These are phyloP conservation scores for Anguilla marmorata DNA, from an alignment of 2,797 vertebrate species.

Conservation along the genomic window DNA sequence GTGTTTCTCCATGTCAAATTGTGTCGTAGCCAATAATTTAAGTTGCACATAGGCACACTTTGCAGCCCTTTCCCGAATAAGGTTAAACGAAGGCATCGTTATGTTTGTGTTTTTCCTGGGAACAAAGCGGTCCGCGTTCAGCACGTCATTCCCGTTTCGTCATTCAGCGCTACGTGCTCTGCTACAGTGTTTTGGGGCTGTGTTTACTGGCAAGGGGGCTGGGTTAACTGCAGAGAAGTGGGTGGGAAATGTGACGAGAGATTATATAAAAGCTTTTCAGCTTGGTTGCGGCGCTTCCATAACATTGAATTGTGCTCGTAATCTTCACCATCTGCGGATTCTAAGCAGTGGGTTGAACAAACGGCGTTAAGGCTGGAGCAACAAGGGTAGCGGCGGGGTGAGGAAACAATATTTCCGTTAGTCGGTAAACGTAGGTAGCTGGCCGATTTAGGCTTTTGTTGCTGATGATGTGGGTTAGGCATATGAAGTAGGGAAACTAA, in stretches of 20 bases:
- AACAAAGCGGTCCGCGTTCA: background rate
- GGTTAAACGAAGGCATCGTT: background rate
- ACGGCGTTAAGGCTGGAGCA: slow-evolving; percentile 22
- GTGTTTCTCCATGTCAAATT: background rate
- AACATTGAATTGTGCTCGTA: background rate
- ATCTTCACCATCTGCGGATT: background rate
- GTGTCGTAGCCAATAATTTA: background rate
- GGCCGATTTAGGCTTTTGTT: background rate
- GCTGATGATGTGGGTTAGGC: background rate
- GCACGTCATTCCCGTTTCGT: background rate
- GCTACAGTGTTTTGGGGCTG: background rate
- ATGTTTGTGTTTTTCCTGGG: background rate
- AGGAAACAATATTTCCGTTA: background rate
- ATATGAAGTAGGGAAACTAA: background rate
- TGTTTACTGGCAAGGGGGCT: slow-evolving; percentile 13
- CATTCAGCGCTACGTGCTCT: background rate
- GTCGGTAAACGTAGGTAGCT: background rate
- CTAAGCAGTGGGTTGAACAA: slow-evolving; percentile 3
- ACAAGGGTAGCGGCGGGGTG: background rate
- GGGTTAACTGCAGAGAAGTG: slow-evolving; percentile 23
- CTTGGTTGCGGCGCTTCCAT: background rate
- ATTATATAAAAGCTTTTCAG: slow-evolving; percentile 30
- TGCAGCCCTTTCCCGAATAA: background rate
- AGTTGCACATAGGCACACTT: background rate
- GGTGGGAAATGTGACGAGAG: slow-evolving; percentile 20